Conservation (phyloP, 2,888 invertebrate species). For the Melanchra persicariae region DNA sequence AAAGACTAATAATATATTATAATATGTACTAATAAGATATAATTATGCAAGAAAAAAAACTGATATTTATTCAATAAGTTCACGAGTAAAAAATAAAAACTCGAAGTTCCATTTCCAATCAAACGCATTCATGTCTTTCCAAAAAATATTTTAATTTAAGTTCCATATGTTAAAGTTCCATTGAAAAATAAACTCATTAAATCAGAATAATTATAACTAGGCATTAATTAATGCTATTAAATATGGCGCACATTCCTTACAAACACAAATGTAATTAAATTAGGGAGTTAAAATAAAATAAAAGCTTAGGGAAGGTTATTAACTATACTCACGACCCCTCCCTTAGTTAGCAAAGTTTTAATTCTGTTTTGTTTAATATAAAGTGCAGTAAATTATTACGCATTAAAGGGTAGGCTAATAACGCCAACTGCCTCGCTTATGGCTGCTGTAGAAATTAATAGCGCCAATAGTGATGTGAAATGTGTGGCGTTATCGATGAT, state of each 20-base stretch:
- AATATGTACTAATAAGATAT: too few relatives aligned
- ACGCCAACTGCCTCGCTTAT: conserved; percentile 87
- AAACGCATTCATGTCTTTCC: too few relatives aligned
- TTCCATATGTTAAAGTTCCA: too few relatives aligned
- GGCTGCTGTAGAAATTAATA: conserved; percentile 88
- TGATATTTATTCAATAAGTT: not conserved
- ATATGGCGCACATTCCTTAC: conserved; percentile 28
- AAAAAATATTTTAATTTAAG: not conserved
- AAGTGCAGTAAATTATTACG: conserved; percentile 89
- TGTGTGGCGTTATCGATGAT: not conserved
- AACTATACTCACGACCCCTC: conserved; percentile 69
- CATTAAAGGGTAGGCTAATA: conserved; percentile 89
- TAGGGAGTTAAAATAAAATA: conserved; percentile 61
- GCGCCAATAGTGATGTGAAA: conserved; percentile 75
- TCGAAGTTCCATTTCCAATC: not conserved
- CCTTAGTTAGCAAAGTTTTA: conserved; percentile 85
- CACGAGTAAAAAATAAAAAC: not conserved
- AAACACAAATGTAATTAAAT: conserved; percentile 63
- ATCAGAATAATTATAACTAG: conserved; percentile 18
- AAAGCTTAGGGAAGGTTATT: conserved; percentile 59
- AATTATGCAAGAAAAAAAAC: too few relatives aligned
- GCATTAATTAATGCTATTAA: conserved; percentile 23
- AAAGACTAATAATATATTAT: not conserved
- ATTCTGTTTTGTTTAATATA: conserved; percentile 89
- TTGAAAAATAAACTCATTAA: not conserved